phyloP scores from a whole-genome alignment of 1,140 invertebrate species.

The Microplitis mediator region DNA sequence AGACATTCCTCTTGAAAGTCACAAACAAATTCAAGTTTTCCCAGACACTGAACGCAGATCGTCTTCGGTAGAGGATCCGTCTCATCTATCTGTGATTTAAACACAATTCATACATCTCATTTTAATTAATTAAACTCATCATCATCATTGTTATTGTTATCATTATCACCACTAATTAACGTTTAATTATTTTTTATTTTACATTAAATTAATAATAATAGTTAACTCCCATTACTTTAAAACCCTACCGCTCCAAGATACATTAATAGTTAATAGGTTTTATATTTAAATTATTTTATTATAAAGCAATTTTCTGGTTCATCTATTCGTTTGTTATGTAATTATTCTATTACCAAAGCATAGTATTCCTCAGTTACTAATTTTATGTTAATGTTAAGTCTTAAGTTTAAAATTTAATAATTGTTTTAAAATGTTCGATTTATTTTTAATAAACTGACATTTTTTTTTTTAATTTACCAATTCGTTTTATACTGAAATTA shows the following conservation, averaged over 20 bases:
- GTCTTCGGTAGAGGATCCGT: conserved; percentile 59
- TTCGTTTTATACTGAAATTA: no score
- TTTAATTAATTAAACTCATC: neutral
- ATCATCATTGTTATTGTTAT: neutral
- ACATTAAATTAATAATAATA: neutral
- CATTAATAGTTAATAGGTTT: conserved; percentile 22
- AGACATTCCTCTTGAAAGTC: conserved; percentile 63
- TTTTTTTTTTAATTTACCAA: no score
- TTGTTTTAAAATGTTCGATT: no score
- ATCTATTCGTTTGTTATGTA: neutral
- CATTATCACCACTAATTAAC: neutral
- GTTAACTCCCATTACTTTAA: neutral
- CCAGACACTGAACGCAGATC: conserved; percentile 61
- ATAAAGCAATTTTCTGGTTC: neutral
- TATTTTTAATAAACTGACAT: no score
- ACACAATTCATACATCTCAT: conserved; percentile 39
- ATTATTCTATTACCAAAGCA: neutral
- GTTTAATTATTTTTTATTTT: neutral
- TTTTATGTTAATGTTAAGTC: no score
- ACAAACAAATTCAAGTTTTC: conserved; percentile 62
- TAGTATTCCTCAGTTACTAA: neutral
- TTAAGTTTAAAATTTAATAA: no score
- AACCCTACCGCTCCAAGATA: conserved; percentile 45
- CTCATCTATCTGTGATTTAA: conserved; percentile 60
- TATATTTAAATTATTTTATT: neutral